Percentiles rank a stretch among this genome's conserved stretches.
Conservation (phyloP, 2,797 vertebrate genomes). For the Acanthornis magna region DNA sequence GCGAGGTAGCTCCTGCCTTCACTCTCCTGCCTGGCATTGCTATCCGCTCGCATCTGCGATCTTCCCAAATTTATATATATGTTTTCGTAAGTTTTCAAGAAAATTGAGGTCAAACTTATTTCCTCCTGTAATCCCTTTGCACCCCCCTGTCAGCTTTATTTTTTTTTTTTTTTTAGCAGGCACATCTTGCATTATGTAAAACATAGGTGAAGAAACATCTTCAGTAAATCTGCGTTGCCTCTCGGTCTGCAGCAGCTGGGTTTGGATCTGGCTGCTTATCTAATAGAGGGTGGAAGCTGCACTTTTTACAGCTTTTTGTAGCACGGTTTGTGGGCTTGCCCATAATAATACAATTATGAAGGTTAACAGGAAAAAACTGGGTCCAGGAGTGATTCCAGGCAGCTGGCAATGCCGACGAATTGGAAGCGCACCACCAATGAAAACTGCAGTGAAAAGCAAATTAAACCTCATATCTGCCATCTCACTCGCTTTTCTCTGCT, state of each 20-base stretch:
- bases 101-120: constrained; percentile 69
- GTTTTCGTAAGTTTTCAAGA: constrained; percentile 17
- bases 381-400: constrained; percentile 86
- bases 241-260: constrained; percentile 49
- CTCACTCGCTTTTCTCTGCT: constrained; percentile 90
- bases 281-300: constrained; percentile 69
- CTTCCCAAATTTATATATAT: background rate
- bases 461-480: constrained; percentile 94
- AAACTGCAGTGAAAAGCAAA: constrained; percentile 93
- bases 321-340: constrained; percentile 75
- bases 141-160: background rate
- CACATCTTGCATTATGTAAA: constrained; percentile 43
- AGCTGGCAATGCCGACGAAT: constrained; percentile 84
- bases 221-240: constrained; percentile 13
- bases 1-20: background rate
- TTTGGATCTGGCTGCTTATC: constrained; percentile 71
- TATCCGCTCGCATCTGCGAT: background rate
- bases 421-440: constrained; percentile 84
- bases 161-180: background rate
- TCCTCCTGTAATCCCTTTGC: constrained; percentile 14
- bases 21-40: background rate
- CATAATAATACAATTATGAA: constrained; percentile 83
- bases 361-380: constrained; percentile 93
- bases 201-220: constrained; percentile 19
- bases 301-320: constrained; percentile 64